Base-by-base conservation (phyloP, 2,113 vertebrate genomes). In the Xiphorhynchus elegans region DNA sequence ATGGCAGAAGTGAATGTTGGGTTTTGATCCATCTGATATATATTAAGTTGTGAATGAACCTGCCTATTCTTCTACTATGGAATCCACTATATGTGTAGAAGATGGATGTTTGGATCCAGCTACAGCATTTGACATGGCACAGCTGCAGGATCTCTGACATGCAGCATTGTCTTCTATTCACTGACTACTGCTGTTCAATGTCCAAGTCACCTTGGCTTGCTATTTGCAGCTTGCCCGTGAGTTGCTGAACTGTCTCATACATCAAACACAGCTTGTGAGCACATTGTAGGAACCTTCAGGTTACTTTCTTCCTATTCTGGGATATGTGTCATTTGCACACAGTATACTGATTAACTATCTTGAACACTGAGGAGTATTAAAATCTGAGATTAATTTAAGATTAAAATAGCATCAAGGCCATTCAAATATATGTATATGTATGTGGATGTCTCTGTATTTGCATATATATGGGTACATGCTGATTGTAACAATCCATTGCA, bases 331-430 rank as follows among this genome's bases (percentile, higher is more conserved):
- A 94, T 23, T 53, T 93, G 62, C 4, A 20, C 10, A 26, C 0
- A 2, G 29, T 29, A 33, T 55, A 55, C 52, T 60, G 49, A 78
- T 95, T 88, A 96, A 90, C 52, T 49, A 37, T 14, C 76, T 68
- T 64, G 55, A 74, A 77, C 88, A 89, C 33, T 72, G 95, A 81
- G 37, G 46, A 87, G 33, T 60, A 94, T 88, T 91, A 91, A 96
- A 91, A 95, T 88, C 47, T 84, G 85, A 86, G n/a, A 91, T 93
- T 78, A 84, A 52, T 70, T 95, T 88, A 91, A 72, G 72, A 94
- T 91, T 89, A 90, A 93, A 96, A 92, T 88, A 95, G 14, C 44
- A 77, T 75, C 25, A 81, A 92, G 25, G 55, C 53, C 93, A 90
- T 93, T 95, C 84, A 96, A 85, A 94, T 59, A 73, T 72, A 59